Base-by-base conservation (phyloP, 1,140 invertebrate species). In the Leptestheria dahalacensis region DNA sequence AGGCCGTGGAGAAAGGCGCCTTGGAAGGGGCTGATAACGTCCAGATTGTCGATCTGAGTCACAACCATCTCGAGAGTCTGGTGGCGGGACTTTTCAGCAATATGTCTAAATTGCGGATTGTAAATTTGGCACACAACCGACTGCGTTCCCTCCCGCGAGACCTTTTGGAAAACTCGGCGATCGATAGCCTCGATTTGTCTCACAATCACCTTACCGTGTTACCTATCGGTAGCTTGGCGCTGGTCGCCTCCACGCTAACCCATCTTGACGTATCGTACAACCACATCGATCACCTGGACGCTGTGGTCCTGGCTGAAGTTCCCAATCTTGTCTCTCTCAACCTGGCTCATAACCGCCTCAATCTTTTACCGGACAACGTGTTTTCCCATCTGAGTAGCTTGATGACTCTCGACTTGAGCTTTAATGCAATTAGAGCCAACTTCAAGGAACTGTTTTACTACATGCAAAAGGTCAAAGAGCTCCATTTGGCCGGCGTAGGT, bases 401-500 rank as follows among this genome's bases (percentile, higher is more conserved):
- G 25, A 78, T 88, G 49, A 80, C 78, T 62, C 71, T 93, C 59
- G 86, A 91, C 70, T 72, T 94, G 1, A 85, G 86, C 33, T 79
- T 79, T 55, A 94, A 93, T 71, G 75, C 78, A n/a, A 69, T 88
- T 1, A 80, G 86, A 63, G 85, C 87, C 47, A 91, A 91, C 71
- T 88, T 89, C 66, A 88, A 89, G 65, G 88, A 91, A 70, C 75
- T 91, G n/a, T 88, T 91, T 66, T 84, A 90, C 67, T 88, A 90
- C 70, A 78, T 88, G 15, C 87, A 86, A 28, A 83, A 84, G 63
- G 73, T 91, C 26, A 80, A 84, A 67, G 77, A 82, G 67, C 75
- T 92, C 55, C 83, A 81, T 68, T 71, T 91, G 62, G 79, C 82
- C 49, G 80, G 79, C 68, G 82, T 85, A 68, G 84, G 84, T 33